A percentile compares a stretch with the other conserved stretches of the same genome.
These are phyloP conservation scores for Zaprionus capensis DNA, from an alignment of 1,140 invertebrate species.

Conservation along the genomic window DNA sequence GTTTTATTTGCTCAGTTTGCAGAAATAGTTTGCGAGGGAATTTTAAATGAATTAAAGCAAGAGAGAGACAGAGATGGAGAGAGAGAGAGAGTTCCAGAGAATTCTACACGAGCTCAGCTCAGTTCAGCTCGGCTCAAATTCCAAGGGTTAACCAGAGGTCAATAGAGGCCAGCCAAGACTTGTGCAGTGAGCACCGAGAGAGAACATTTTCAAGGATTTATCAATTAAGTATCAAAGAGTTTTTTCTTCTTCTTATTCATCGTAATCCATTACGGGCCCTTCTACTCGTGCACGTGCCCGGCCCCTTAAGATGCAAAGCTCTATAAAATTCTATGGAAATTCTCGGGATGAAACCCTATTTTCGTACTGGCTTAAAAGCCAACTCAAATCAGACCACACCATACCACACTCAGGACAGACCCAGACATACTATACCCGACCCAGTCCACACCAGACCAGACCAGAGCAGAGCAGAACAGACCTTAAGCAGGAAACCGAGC, in stretches of 20 bases:
- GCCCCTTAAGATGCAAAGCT: constrained; percentile 39
- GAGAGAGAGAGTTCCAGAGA: background rate
- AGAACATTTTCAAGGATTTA: constrained; percentile 55
- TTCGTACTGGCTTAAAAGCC: constrained; percentile 24
- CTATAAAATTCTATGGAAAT: constrained; percentile 28
- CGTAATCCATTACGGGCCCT: constrained; percentile 41
- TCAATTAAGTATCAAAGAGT: constrained; percentile 72
- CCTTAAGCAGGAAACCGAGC: constrained; percentile 36
- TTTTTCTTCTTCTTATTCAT: constrained; percentile 36
- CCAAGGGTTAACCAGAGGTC: constrained; percentile 21
- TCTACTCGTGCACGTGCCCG: constrained; percentile 54
- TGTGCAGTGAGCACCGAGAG: constrained; percentile 7
- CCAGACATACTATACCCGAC: background rate
- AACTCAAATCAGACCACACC: constrained; percentile 37
- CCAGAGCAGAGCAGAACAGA: background rate
- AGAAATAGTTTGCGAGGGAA: constrained; percentile 57
- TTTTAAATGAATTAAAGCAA: constrained; percentile 29
- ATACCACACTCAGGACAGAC: background rate
- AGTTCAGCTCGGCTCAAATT: constrained; percentile 22
- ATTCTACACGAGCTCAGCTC: background rate
- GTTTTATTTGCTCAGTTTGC: constrained; percentile 30
- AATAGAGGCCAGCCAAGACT: constrained; percentile 21
- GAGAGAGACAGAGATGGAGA: background rate
- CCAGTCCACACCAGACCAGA: background rate
- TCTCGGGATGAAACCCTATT: constrained; percentile 33